These are phyloP conservation scores for Pygoscelis adeliae DNA, from an alignment of 2,113 vertebrate species.

Conservation along the genomic window DNA sequence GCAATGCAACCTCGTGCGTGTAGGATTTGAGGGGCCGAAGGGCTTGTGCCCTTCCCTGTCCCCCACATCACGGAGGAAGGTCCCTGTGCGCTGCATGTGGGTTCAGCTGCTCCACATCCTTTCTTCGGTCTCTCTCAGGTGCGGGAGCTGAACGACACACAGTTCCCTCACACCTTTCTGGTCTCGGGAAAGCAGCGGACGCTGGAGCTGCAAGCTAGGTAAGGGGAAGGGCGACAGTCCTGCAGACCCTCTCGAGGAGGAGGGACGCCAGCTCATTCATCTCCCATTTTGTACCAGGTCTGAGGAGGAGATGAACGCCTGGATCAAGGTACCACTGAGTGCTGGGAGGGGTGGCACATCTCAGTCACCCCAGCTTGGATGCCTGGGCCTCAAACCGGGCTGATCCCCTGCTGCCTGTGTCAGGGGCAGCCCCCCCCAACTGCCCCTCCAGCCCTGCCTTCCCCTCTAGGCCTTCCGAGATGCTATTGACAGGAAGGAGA, in stretches of 20 bases:
- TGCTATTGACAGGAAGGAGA: constrained; percentile 74
- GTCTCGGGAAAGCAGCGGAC: constrained; percentile 76
- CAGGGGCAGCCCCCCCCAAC: background rate
- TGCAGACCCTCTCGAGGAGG: background rate
- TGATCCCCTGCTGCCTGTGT: background rate
- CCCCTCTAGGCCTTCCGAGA: constrained; percentile 69
- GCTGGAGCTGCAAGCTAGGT: constrained; percentile 78
- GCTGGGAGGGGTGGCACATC: background rate
- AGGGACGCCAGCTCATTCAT: background rate
- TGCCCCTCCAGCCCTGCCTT: background rate
- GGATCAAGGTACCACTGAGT: constrained; percentile 71
- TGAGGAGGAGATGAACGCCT: constrained; percentile 71
- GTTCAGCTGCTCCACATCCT: background rate
- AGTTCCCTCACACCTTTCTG: constrained; percentile 78
- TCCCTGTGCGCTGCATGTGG: background rate
- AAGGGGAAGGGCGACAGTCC: background rate
- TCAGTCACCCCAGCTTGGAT: background rate
- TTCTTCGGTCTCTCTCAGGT: constrained; percentile 48
- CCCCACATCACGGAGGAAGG: background rate
- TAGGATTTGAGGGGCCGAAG: background rate
- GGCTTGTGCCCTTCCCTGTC: background rate
- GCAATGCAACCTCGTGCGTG: background rate
- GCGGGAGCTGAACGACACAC: constrained; percentile 52
- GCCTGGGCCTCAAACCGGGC: background rate
- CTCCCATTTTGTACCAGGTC: constrained; percentile 62